Conservation (phyloP, 2,797 vertebrate genomes). For the Novumbra hubbsi region DNA sequence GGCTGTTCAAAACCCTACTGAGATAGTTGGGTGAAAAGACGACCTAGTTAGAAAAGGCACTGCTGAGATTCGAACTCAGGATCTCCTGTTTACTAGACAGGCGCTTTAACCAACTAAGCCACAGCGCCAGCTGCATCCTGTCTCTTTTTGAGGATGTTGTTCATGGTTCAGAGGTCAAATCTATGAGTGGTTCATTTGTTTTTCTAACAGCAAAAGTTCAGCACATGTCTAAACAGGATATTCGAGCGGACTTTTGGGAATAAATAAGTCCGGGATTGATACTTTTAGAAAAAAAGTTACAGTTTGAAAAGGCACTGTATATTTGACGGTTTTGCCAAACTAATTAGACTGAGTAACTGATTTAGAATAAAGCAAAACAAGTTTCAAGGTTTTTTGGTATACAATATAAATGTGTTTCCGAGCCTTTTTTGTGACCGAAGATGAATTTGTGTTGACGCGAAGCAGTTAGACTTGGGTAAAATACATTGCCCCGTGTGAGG, state of each 20-base stretch:
- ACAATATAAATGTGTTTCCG: background rate
- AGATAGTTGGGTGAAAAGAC: background rate
- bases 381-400: background rate
- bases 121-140: background rate
- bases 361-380: background rate
- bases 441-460: too few relatives aligned
- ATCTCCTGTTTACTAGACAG: conserved; percentile 16
- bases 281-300: background rate
- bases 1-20: background rate
- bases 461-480: conserved; percentile 3
- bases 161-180: background rate
- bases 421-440: background rate
- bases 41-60: background rate
- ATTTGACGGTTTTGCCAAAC: too few relatives aligned
- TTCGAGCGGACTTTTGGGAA: background rate
- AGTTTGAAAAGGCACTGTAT: too few relatives aligned
- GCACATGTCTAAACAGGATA: background rate
- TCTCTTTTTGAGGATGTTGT: background rate
- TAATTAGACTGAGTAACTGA: too few relatives aligned
- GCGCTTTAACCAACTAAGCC: conserved; percentile 17
- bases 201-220: background rate
- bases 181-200: background rate
- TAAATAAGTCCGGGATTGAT: background rate
- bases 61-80: conserved; percentile 19
- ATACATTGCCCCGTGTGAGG: conserved; percentile 49